phyloP scores from a whole-genome alignment of 1,140 invertebrate genomes.

The Maconellicoccus hirsutus region DNA sequence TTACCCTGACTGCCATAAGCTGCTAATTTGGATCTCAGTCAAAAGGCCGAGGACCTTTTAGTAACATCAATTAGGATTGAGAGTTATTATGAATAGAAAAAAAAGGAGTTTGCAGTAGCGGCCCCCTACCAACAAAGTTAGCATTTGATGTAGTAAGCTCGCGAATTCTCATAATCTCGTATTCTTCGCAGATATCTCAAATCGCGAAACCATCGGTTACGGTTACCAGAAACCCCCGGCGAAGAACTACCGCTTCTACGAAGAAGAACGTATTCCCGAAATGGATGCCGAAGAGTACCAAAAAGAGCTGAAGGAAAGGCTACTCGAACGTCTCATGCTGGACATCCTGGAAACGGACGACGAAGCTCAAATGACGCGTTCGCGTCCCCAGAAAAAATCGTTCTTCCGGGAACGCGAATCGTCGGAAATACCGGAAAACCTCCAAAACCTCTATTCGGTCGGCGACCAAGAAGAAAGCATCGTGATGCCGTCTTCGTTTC shows the following conservation, averaged over 20 bases:
- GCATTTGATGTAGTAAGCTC: no score
- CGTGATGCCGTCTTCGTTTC: slow-evolving; percentile 27
- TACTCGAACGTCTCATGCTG: slow-evolving; percentile 9
- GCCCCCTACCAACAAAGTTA: no score
- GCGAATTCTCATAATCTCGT: no score
- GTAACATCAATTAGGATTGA: no score
- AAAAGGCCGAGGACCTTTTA: no score
- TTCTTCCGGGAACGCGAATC: slow-evolving; percentile 30
- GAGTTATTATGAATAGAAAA: no score
- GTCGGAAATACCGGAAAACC: slow-evolving; percentile 23
- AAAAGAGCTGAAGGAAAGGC: not conserved
- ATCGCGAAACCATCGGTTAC: not conserved
- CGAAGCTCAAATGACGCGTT: not conserved
- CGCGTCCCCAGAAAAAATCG: slow-evolving; percentile 25
- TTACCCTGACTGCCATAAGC: no score
- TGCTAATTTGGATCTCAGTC: no score
- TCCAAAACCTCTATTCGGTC: slow-evolving; percentile 24
- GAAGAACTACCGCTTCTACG: not conserved
- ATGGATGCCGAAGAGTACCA: not conserved
- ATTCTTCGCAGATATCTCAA: not conserved
- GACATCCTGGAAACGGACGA: not conserved
- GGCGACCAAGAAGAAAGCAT: slow-evolving; percentile 23
- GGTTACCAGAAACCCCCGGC: not conserved
- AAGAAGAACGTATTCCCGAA: not conserved
- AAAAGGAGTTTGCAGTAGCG: no score